These are phyloP conservation scores for Invenusta paracnida DNA, from an alignment of 2,888 invertebrate genomes.

Conservation along the genomic window DNA sequence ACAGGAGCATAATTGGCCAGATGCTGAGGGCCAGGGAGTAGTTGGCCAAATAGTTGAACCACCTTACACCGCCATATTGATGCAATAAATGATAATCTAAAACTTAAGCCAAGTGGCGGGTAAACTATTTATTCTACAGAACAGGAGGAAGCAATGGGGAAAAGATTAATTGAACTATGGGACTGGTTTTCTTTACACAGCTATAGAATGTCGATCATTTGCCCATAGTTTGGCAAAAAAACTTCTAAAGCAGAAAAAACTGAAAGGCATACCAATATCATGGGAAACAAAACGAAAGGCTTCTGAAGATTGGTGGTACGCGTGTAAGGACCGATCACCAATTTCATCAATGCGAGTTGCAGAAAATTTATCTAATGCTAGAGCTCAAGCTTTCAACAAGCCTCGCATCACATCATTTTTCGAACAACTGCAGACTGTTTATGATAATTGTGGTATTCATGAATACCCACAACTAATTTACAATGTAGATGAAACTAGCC, in stretches of 20 bases:
- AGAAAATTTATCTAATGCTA: constrained; percentile 18
- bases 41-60: too few relatives aligned
- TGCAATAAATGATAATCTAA: constrained; percentile 2
- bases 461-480: constrained; percentile 30
- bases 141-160: neutral
- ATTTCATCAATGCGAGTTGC: neutral
- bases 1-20: too few relatives aligned
- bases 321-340: neutral
- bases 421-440: neutral
- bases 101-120: constrained; percentile 28
- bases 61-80: constrained; percentile 12
- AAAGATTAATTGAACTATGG: neutral
- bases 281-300: constrained; percentile 14
- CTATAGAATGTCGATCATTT: neutral
- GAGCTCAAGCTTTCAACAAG: constrained; percentile 31
- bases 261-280: constrained; percentile 14
- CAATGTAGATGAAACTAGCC: constrained; percentile 20
- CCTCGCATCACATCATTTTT: constrained; percentile 1
- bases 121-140: neutral
- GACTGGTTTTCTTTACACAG: constrained; percentile 25
- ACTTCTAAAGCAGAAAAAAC: constrained; percentile 18
- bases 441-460: constrained; percentile 14
- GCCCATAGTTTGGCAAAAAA: constrained; percentile 12
- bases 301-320: constrained; percentile 24
- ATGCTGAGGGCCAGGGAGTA: too few relatives aligned